A percentile compares a stretch with the other conserved stretches of the same genome.
Conservation (phyloP, 2,113 vertebrate species). For the Neomonachus schauinslandi region DNA sequence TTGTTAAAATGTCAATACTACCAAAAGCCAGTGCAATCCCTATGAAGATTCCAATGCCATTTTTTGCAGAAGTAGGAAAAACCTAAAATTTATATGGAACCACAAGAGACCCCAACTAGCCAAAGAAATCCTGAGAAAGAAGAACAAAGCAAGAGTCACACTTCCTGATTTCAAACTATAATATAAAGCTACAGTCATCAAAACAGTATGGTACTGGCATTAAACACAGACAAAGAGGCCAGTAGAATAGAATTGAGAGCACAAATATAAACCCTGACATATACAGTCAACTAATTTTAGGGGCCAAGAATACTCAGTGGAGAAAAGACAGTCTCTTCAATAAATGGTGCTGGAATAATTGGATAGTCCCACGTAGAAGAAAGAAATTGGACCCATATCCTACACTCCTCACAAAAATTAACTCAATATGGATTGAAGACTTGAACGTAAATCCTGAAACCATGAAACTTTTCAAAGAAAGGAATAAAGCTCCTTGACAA, state of each 20-base stretch:
- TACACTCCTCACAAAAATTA: background rate
- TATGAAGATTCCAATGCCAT: background rate
- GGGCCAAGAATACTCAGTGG: background rate
- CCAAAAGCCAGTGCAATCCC: background rate
- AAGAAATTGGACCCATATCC: background rate
- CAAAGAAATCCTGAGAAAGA: background rate
- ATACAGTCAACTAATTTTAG: background rate
- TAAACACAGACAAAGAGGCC: background rate
- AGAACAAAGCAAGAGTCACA: background rate
- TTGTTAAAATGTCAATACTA: background rate
- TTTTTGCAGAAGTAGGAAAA: background rate
- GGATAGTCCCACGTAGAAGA: background rate
- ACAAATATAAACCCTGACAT: background rate
- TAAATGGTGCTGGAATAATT: background rate
- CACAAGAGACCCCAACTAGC: background rate
- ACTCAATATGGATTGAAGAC: background rate
- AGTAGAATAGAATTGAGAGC: background rate
- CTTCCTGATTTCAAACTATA: background rate
- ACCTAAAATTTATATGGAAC: background rate
- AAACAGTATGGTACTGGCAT: background rate
- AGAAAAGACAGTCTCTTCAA: background rate
- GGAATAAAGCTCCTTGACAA: background rate
- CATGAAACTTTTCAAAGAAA: background rate
- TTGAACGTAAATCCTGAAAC: background rate
- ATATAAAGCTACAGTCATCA: background rate